A percentile compares a stretch with the other conserved stretches of the same genome.
These are phyloP conservation scores for Hoplias malabaricus DNA, from an alignment of 2,113 vertebrate species.

Conservation along the genomic window DNA sequence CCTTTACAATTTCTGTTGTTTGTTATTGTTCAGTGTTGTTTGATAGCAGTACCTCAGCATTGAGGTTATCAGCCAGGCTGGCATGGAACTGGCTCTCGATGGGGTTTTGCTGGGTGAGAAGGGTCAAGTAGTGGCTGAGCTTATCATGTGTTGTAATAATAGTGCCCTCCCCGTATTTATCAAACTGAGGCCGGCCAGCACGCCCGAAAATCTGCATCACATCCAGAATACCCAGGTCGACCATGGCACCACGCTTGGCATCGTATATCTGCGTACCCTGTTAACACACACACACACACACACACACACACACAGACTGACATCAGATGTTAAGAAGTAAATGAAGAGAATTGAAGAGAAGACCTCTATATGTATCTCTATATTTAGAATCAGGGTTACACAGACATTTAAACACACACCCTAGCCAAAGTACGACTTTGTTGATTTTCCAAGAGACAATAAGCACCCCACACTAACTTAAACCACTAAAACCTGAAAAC, in stretches of 20 bases:
- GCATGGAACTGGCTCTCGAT: conserved; percentile 97
- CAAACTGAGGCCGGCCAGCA: conserved; percentile 95
- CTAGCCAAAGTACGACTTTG: too few species aligned
- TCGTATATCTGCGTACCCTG: conserved; percentile 99
- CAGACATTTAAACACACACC: too few species aligned
- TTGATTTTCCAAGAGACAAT: too few species aligned
- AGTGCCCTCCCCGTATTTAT: conserved; percentile 92
- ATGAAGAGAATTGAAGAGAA: background rate
- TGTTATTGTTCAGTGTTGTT: background rate
- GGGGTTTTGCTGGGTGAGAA: conserved; percentile 97
- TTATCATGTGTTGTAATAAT: conserved; percentile 98
- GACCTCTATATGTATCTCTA: too few species aligned
- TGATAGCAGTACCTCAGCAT: conserved; percentile 84
- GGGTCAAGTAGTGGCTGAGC: conserved; percentile 94
- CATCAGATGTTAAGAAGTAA: background rate
- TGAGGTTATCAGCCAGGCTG: conserved; percentile 94
- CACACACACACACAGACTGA: background rate
- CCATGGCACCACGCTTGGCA: conserved; percentile 92
- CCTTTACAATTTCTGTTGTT: background rate
- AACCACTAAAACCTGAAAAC: too few species aligned
- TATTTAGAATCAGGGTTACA: too few species aligned
- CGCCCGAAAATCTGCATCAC: conserved; percentile 99
- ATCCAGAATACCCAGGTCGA: conserved; percentile 98
- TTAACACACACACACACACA: conserved; percentile 29
- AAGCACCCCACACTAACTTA: too few species aligned